phyloP scores from a whole-genome alignment of 2,113 vertebrate genomes.

The Stictonetta naevosa region DNA sequence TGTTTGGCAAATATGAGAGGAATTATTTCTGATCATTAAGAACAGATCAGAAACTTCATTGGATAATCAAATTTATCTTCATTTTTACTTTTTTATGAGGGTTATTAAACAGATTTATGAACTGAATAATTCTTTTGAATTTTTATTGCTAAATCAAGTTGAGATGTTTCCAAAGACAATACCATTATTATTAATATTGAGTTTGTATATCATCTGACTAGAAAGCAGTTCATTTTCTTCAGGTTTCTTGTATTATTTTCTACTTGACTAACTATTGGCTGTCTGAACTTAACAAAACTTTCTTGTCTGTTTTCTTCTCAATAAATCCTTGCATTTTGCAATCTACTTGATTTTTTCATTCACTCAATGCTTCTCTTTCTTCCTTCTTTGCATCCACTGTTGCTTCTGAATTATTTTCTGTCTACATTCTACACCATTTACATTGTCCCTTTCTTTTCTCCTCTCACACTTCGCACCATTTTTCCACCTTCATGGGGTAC shows the following conservation, averaged over 20 bases:
- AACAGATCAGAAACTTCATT: constrained; percentile 12
- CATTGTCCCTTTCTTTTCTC: not conserved
- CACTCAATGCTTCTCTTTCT: not conserved
- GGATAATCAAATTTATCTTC: not conserved
- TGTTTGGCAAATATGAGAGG: not conserved
- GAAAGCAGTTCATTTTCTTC: not conserved
- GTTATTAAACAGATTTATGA: not conserved
- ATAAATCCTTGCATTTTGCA: not conserved
- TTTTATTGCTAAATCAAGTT: constrained; percentile 5
- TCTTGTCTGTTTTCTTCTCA: not conserved
- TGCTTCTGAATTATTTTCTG: not conserved
- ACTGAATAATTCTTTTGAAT: not conserved
- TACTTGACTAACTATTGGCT: not conserved
- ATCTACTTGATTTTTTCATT: not conserved
- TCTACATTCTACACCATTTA: not conserved
- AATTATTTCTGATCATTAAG: constrained; percentile 5
- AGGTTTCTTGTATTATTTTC: not conserved
- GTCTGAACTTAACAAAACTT: no score
- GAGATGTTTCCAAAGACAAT: not conserved
- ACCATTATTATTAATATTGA: not conserved
- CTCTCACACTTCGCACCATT: not conserved
- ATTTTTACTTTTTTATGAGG: not conserved
- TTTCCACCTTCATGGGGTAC: not conserved
- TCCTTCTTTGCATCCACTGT: not conserved
- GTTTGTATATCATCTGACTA: not conserved